Conservation (phyloP, 2,888 invertebrate genomes). For the Apamea monoglypha region DNA sequence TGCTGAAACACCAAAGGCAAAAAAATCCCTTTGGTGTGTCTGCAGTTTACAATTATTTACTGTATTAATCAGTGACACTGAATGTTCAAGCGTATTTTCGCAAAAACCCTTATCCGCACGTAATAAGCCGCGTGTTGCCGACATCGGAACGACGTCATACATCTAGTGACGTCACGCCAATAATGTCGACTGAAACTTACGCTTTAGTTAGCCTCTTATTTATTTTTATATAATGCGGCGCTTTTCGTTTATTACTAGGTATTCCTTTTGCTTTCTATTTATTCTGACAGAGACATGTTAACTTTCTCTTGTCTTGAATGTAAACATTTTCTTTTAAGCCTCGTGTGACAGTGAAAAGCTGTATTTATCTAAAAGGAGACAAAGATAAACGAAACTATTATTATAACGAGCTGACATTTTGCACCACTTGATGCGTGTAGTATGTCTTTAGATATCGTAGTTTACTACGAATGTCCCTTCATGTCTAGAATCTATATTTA, state of each 20-base stretch:
- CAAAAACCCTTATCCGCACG: neutral
- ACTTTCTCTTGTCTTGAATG: neutral
- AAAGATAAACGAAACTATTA: neutral
- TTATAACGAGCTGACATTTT: neutral
- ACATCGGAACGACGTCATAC: neutral
- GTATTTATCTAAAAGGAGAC: neutral
- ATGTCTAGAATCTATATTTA: neutral
- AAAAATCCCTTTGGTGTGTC: too few species aligned
- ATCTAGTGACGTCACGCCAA: neutral
- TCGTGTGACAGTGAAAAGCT: neutral
- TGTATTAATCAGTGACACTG: neutral
- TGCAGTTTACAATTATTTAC: too few species aligned
- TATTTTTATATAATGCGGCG: neutral
- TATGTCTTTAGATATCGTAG: neutral
- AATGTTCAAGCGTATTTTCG: neutral
- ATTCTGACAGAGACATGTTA: neutral
- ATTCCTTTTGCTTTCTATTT: neutral
- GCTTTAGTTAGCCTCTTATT: neutral
- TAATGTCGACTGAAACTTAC: neutral
- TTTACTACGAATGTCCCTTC: neutral
- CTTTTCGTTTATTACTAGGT: neutral
- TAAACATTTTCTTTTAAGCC: neutral
- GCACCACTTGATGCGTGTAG: neutral
- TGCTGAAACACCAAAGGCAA: too few species aligned
- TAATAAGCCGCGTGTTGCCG: neutral